Conservation (phyloP, 2,888 invertebrate species). For the Sphaerophoria rueppellii region DNA sequence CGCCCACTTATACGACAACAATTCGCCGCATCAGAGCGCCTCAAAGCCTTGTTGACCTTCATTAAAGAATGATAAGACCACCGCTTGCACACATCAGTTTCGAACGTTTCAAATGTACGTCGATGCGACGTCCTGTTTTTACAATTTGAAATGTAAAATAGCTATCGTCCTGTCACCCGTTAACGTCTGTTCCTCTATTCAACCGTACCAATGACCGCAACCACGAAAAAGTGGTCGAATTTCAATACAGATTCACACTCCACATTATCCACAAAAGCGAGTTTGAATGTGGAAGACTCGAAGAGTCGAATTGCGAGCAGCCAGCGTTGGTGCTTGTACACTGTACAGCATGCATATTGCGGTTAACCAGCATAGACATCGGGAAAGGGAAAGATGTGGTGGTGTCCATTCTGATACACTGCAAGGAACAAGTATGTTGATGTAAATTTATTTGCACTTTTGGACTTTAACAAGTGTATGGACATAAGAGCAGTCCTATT, state of each 20-base stretch:
- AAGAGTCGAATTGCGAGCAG: neutral
- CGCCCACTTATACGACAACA: constrained; percentile 28
- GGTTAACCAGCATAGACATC: constrained; percentile 25
- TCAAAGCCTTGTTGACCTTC: constrained; percentile 68
- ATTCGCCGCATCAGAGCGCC: constrained; percentile 19
- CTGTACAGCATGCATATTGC: constrained; percentile 4
- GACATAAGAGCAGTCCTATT: too few species aligned
- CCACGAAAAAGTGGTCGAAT: constrained; percentile 72
- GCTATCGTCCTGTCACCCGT: constrained; percentile 16
- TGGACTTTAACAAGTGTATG: too few species aligned
- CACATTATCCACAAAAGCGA: constrained; percentile 53
- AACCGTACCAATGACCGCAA: constrained; percentile 55
- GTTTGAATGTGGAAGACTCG: neutral
- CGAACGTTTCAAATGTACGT: constrained; percentile 15
- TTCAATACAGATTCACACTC: constrained; percentile 73
- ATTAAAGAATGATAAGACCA: constrained; percentile 60
- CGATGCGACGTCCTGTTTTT: neutral
- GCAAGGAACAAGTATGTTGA: constrained; percentile 32
- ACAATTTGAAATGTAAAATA: constrained; percentile 61
- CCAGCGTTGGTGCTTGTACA: neutral
- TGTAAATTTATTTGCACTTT: constrained; percentile 42
- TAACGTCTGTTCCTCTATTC: constrained; percentile 14
- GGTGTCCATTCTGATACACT: constrained; percentile 26
- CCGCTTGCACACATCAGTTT: constrained; percentile 14
- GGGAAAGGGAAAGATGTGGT: neutral